A percentile compares a stretch with the other conserved stretches of the same genome.
phyloP scores from a whole-genome alignment of 2,113 vertebrate genomes.

The Ammodramus savannarum region DNA sequence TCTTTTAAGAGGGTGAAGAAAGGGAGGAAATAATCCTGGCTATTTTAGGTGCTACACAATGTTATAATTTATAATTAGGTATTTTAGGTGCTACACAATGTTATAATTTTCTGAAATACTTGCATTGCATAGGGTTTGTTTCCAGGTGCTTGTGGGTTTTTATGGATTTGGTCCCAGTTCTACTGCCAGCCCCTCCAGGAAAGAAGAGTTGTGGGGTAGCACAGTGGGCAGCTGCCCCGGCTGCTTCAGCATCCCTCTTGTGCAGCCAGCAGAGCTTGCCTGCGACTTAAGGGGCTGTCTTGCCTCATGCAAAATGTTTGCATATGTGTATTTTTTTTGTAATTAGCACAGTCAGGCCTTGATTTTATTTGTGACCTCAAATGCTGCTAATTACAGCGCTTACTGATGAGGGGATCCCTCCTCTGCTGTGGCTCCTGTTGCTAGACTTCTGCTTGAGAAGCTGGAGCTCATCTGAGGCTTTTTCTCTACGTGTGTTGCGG shows the following conservation, averaged over 20 bases:
- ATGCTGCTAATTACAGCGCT: neutral
- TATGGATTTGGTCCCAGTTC: neutral
- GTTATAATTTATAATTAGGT: neutral
- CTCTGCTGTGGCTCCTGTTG: neutral
- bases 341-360: neutral
- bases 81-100: neutral
- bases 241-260: neutral
- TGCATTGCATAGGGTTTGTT: neutral
- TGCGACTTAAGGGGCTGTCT: neutral
- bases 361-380: neutral
- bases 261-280: accelerated
- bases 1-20: neutral
- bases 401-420: neutral
- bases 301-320: neutral
- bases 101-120: neutral
- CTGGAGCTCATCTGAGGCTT: neutral
- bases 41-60: neutral
- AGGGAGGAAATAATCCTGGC: neutral
- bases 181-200: neutral
- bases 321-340: neutral
- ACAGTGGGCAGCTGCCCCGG: accelerated
- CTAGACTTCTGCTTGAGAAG: neutral
- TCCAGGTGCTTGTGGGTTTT: neutral
- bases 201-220: neutral
- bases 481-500: neutral